Evolutionary conservation across 2,797 vertebrate genomes (phyloP).

Genomic region (Poeciliopsis turneri): DNA sequence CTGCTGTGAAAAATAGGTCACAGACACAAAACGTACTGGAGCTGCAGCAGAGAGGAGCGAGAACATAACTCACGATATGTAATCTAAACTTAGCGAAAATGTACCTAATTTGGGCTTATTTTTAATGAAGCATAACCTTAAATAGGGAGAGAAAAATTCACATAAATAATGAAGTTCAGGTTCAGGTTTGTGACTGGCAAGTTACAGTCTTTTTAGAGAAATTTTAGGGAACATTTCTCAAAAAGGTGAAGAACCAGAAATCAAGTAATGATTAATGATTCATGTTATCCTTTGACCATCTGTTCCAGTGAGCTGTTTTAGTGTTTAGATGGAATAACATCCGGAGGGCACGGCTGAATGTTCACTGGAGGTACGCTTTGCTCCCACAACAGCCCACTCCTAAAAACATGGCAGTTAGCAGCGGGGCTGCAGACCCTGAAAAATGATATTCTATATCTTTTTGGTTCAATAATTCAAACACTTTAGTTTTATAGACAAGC

Average conservation of each 20-base stretch:
- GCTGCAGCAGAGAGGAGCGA: slow-evolving; percentile 18
- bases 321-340: slow-evolving; percentile 54
- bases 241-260: slow-evolving; percentile 45
- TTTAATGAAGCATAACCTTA: slow-evolving; percentile 42
- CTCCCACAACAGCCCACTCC: slow-evolving; percentile 11
- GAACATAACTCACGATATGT: slow-evolving; percentile 5
- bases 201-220: slow-evolving; percentile 9
- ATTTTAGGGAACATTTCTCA: slow-evolving; percentile 18
- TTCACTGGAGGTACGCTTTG: slow-evolving; percentile 24
- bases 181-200: slow-evolving; percentile 10
- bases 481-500: background rate
- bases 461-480: slow-evolving; percentile 22
- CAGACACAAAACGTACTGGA: slow-evolving; percentile 30
- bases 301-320: slow-evolving; percentile 42
- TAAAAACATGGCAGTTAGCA: slow-evolving; percentile 14
- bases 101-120: slow-evolving; percentile 31
- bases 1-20: slow-evolving; percentile 20
- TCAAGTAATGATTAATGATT: slow-evolving; percentile 51
- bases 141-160: slow-evolving; percentile 22
- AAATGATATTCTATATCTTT: slow-evolving; percentile 9
- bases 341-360: slow-evolving; percentile 38
- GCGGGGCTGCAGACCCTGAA: background rate
- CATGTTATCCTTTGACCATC: slow-evolving; percentile 50
- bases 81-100: slow-evolving; percentile 15
- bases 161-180: slow-evolving; percentile 29